These are phyloP conservation scores for Belgica antarctica DNA, from an alignment of 2,888 invertebrate genomes.

Conservation along the genomic window DNA sequence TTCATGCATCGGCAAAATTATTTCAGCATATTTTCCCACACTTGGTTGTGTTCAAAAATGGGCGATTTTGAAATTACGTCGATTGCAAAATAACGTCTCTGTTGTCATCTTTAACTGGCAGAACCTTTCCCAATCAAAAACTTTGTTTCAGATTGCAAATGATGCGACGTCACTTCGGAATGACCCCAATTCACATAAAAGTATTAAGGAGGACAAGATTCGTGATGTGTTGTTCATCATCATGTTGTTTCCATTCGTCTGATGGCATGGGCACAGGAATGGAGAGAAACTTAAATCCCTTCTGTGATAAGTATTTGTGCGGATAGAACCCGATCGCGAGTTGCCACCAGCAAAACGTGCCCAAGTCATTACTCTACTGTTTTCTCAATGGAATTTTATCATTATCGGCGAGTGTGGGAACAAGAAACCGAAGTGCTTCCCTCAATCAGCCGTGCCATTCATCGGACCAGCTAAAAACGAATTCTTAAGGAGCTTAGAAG, in stretches of 20 bases:
- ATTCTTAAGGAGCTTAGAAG: not conserved
- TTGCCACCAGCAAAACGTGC: conserved; percentile 36
- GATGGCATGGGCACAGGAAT: not conserved
- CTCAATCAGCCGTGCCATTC: not conserved
- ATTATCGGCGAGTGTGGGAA: conserved; percentile 42
- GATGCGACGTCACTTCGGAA: not conserved
- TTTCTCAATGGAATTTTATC: conserved; percentile 3
- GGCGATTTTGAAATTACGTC: too few species aligned
- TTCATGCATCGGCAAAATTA: conserved; percentile 13
- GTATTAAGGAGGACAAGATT: conserved; percentile 35
- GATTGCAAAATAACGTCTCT: too few species aligned
- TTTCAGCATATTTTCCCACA: conserved; percentile 34
- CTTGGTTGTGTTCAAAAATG: conserved; percentile 31
- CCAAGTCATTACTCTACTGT: conserved; percentile 34
- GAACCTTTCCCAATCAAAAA: too few species aligned
- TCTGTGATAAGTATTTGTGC: conserved; percentile 19
- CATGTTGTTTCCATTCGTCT: conserved; percentile 21
- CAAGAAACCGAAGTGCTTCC: not conserved
- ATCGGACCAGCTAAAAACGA: not conserved
- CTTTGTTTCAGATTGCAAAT: not conserved
- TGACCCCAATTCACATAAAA: conserved; percentile 7
- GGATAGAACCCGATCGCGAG: conserved; percentile 25
- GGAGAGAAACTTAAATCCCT: conserved; percentile 18
- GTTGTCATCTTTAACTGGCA: too few species aligned
- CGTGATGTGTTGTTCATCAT: conserved; percentile 37